Base-by-base conservation (phyloP, 2,888 invertebrate genomes). In the Hyposoter dolosus region DNA sequence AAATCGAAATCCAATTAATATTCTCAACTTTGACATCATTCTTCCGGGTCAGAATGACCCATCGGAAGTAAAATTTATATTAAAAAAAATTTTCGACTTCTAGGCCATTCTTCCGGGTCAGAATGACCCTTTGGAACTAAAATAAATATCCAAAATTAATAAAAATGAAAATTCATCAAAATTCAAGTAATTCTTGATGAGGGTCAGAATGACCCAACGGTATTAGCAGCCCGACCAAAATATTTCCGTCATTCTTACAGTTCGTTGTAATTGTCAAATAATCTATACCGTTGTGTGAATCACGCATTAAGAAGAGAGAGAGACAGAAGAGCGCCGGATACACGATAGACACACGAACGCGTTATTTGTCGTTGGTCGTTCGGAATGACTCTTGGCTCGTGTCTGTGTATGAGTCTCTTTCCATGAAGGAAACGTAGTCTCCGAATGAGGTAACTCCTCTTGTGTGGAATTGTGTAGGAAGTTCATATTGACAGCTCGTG, bases 391-490 rank as follows among this genome's bases (percentile, higher is more conserved):
- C 69, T 60, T 47, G 32, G 32, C n/a, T 47, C 12, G 65, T 65
- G 60, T 53, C 7, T 12, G 19, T 28, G 43, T 23, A 28, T 47
- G 43, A 40, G 56, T 10, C 15, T 53, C 17, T 35, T 56, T 76
- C 76, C 65, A 72, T 50, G 71, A 53, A 60, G 66, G 56, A 35
- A 56, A 74, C 56, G 72, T 74, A 66, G 66, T 60, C 43, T 43
- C 82, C 82, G 84, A 82, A 85, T 85, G 84, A 82, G 84, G 84
- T 82, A 78, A 82, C 69, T 23, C 60, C 28, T 15, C n/a, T 60
- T 15, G 60, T 60, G 60, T 60, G 60, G 5, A 28, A 60, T 28
- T 50, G 82, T 82, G 84, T 85, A 82, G 82, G 84, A 85, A 85
- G 84, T 77, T 74, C 60, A 72, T 77, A 76, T 76, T 35, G 56